phyloP scores from a whole-genome alignment of 2,797 vertebrate species.

The Crax fasciolata region DNA sequence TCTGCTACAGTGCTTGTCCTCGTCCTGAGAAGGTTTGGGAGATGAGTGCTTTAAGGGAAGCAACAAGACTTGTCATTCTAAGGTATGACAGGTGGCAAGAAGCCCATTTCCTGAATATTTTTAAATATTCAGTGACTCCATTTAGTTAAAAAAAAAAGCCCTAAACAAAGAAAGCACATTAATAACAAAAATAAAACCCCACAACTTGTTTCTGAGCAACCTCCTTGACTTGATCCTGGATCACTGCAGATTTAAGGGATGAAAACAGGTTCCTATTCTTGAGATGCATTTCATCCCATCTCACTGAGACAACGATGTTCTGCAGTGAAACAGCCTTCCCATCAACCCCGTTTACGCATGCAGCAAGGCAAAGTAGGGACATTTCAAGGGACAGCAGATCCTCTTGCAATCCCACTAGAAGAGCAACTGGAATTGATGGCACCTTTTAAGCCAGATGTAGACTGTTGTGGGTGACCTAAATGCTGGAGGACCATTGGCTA shows the following conservation, averaged over 20 bases:
- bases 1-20: background rate
- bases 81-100: background rate
- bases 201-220: background rate
- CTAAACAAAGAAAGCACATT: no score
- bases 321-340: background rate
- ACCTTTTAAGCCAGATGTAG: background rate
- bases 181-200: no score
- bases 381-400: background rate
- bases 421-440: background rate
- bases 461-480: background rate
- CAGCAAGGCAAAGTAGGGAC: background rate
- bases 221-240: background rate
- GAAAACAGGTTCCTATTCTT: background rate
- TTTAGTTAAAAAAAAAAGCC: background rate
- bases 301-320: background rate
- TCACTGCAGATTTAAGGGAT: background rate
- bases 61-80: background rate
- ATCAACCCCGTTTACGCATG: background rate
- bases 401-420: background rate
- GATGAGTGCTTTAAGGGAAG: accelerated
- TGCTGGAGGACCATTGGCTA: background rate
- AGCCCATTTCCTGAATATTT: background rate
- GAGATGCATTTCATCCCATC: background rate
- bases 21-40: background rate
- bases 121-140: background rate